Base-by-base conservation (phyloP, 2,888 invertebrate genomes). In the Parthenolecanium corni region DNA sequence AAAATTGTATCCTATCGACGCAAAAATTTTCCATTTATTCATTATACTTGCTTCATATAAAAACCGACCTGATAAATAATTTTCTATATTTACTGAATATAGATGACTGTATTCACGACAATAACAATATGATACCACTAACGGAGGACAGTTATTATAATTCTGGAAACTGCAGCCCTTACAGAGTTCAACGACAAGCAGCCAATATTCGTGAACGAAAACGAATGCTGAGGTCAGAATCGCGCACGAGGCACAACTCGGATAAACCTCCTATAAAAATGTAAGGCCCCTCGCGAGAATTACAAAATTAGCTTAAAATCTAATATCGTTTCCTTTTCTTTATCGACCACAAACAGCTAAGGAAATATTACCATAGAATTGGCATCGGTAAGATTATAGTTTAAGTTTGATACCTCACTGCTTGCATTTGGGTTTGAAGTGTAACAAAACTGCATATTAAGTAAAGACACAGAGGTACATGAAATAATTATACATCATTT, bases 181-280 rank as follows among this genome's bases (percentile, higher is more conserved):
- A 91, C 75, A 82, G 90, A 71, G 86, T 91, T 67, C 92, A 93
- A 74, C 80, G 92, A 66, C 90, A 91, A 69, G 90, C 95, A 2
- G 92, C 96, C 65, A 96, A 95, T 77, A 90, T 96, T 68, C 83
- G 97, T 69, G 97, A 97, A 77, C 81, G 96, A 74, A 90, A 94
- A 79, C 85, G 96, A 74, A 96, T 97, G 95, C 87, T 96, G 83
- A 92, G 92, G 86, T 90, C 86, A 69, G 70, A 69, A 64, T 62
- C 66, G 64, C 65, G 64, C 65, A 66, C 66, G 23, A 66, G 66
- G 66, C 68, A 66, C 65, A 64, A 65, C 64, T 65, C 65, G 64
- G 68, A 69, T 65, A 67, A 68, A 66, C 71, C 71, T 57, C 70
- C 71, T 62, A 71, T 71, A 68, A 72, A 72, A 70, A 72, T 71